phyloP scores from a whole-genome alignment of 2,888 invertebrate genomes.

The Drosophila suboccidentalis region DNA sequence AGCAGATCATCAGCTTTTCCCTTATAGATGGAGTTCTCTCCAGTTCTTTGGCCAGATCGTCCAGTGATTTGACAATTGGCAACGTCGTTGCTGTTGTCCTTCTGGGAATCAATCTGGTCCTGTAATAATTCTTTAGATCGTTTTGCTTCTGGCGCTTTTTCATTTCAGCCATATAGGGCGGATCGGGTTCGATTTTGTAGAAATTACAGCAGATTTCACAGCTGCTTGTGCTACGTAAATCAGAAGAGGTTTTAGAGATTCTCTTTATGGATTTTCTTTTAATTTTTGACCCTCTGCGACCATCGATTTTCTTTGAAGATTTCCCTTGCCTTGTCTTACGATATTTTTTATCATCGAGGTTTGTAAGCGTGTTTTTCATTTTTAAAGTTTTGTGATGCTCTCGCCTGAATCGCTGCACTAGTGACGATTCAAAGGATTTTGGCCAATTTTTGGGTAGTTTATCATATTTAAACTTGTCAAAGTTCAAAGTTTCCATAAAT shows the following conservation, averaged over 20 bases:
- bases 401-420: background rate
- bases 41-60: background rate
- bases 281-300: background rate
- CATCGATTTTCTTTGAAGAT: background rate
- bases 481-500: background rate
- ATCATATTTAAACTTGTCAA: background rate
- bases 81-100: background rate
- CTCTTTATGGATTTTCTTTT: background rate
- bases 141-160: slow-evolving; percentile 2
- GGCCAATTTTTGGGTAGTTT: slow-evolving; percentile 2
- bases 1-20: slow-evolving; percentile 27
- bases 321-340: background rate
- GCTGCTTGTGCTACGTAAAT: background rate
- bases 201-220: slow-evolving; percentile 39
- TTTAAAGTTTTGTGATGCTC: background rate
- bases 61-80: background rate
- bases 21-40: background rate
- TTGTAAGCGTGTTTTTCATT: background rate
- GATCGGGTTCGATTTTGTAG: slow-evolving; percentile 23
- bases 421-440: background rate
- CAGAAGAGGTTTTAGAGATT: too few relatives aligned
- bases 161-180: slow-evolving; percentile 42
- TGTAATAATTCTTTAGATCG: slow-evolving; percentile 35
- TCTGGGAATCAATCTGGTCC: background rate
- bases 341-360: background rate